A percentile compares a stretch with the other conserved stretches of the same genome.
Evolutionary conservation across 2,888 invertebrate species (phyloP).

Genomic region (Horisme vitalbata): DNA sequence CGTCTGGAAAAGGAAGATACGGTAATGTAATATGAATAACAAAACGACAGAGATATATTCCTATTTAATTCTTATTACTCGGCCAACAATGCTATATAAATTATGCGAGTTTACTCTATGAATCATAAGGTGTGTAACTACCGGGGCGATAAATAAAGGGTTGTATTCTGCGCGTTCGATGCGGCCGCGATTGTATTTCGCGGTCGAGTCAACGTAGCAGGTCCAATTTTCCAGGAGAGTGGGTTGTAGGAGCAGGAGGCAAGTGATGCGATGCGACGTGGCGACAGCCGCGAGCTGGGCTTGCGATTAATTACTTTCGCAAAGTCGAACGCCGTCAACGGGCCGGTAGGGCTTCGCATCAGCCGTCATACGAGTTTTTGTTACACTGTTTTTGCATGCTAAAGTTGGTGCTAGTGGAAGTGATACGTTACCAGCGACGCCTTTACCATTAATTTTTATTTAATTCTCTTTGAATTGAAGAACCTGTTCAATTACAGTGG

Average conservation of each 20-base stretch:
- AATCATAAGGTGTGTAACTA: conserved; percentile 43
- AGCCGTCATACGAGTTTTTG: conserved; percentile 61
- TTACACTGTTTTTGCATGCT: conserved; percentile 57
- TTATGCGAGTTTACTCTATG: conserved; percentile 57
- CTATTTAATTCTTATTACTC: conserved; percentile 78
- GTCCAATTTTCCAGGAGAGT: conserved; percentile 75
- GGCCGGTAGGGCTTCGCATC: conserved; percentile 65
- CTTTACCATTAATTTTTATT: too few species aligned
- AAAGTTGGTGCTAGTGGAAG: conserved; percentile 41
- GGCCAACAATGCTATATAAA: conserved; percentile 69
- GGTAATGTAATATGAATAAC: conserved; percentile 82
- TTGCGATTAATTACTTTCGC: conserved; percentile 75
- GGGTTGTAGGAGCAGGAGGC: conserved; percentile 51
- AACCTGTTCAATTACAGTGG: too few species aligned
- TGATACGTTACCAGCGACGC: conserved; percentile 37
- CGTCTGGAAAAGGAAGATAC: conserved; percentile 82
- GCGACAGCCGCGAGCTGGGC: conserved; percentile 60
- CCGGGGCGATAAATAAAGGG: conserved; percentile 37
- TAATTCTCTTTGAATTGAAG: too few species aligned
- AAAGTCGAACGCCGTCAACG: conserved; percentile 56
- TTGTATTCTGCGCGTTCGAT: conserved; percentile 33
- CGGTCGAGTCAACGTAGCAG: conserved; percentile 59
- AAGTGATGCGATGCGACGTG: conserved; percentile 73
- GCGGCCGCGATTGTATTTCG: conserved; percentile 54
- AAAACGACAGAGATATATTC: conserved; percentile 79